These are phyloP conservation scores for Linnaemya vulpina DNA, from an alignment of 2,888 invertebrate genomes.

Conservation along the genomic window DNA sequence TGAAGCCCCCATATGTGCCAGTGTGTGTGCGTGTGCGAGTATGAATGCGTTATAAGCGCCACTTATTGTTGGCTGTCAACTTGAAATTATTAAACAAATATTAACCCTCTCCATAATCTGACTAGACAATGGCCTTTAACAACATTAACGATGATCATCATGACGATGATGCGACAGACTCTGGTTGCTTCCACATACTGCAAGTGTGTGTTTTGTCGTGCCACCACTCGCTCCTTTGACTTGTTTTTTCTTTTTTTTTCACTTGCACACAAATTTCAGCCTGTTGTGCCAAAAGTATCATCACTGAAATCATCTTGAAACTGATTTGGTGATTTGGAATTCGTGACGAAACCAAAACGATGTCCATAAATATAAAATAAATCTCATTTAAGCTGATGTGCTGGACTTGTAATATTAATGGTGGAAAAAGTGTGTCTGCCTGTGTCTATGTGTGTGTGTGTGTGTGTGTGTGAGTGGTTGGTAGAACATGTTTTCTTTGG, in stretches of 20 bases:
- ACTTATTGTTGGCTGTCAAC: slow-evolving; percentile 81
- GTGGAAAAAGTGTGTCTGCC: not conserved
- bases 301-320: slow-evolving; percentile 43
- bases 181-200: slow-evolving; percentile 30
- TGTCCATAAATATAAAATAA: slow-evolving; percentile 28
- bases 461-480: not conserved
- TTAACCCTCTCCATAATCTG: slow-evolving; percentile 80
- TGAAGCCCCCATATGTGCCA: not conserved
- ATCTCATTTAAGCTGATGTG: slow-evolving; percentile 16
- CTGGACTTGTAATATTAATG: not conserved
- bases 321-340: slow-evolving; percentile 53
- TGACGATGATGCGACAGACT: slow-evolving; percentile 41
- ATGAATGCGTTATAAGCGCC: slow-evolving; percentile 79
- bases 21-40: slow-evolving; percentile 27
- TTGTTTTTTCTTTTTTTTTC: too few species aligned
- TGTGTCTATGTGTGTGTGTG: not conserved
- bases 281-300: slow-evolving; percentile 56
- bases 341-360: slow-evolving; percentile 52
- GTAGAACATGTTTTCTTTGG: slow-evolving; percentile 26
- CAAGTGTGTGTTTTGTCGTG: not conserved
- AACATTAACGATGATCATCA: slow-evolving; percentile 50
- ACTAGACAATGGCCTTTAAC: slow-evolving; percentile 65
- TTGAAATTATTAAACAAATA: slow-evolving; percentile 82
- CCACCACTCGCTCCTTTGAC: slow-evolving; percentile 26
- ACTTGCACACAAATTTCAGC: slow-evolving; percentile 3